These are phyloP conservation scores for Lagenorhynchus albirostris DNA, from an alignment of 2,113 vertebrate species.

Conservation along the genomic window DNA sequence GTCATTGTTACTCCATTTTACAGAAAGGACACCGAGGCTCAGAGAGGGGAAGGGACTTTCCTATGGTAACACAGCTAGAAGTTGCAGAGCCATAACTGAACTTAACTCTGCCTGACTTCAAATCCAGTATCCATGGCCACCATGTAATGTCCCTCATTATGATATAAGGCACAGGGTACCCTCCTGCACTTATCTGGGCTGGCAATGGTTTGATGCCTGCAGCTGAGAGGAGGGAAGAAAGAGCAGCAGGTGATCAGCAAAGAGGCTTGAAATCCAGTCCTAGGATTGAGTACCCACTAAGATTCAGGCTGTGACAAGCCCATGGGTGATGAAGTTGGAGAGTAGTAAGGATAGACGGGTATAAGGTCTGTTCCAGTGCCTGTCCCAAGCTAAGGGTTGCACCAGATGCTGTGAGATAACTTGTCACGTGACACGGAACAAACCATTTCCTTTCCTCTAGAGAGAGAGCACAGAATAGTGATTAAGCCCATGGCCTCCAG, in stretches of 20 bases:
- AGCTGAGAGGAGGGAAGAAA: not conserved
- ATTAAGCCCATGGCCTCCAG: not conserved
- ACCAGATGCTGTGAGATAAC: not conserved
- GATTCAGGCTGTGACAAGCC: not conserved
- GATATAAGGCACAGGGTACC: not conserved
- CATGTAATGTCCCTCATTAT: not conserved
- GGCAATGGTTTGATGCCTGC: not conserved
- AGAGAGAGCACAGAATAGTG: not conserved
- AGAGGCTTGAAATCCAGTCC: not conserved
- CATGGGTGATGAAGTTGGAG: too few species aligned
- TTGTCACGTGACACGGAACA: not conserved
- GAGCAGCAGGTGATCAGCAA: not conserved
- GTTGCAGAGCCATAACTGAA: not conserved
- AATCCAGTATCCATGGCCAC: not conserved
- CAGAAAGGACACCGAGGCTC: not conserved
- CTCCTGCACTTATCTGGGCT: not conserved
- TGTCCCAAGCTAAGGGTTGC: not conserved
- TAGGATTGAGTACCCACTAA: not conserved
- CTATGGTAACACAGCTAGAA: not conserved
- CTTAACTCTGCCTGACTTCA: not conserved
- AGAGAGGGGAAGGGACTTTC: not conserved
- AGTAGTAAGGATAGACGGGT: fast-evolving
- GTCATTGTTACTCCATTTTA: not conserved
- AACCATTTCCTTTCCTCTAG: not conserved
- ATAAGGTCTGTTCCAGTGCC: not conserved